These are phyloP conservation scores for Xenopus borealis DNA, from an alignment of 2,113 vertebrate species.

Conservation along the genomic window DNA sequence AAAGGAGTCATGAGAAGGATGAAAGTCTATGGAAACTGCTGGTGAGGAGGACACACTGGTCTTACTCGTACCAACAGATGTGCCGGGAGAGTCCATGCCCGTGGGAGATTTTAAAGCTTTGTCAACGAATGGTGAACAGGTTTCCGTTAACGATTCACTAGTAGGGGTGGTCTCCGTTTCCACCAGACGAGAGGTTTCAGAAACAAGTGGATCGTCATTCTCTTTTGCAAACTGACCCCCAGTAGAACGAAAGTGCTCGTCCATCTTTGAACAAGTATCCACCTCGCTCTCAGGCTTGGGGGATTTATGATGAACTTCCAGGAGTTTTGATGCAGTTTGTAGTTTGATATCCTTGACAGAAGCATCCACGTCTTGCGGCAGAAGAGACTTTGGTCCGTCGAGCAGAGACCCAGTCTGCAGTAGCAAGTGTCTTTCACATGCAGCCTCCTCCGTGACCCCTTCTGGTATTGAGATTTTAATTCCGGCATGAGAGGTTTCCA, in stretches of 20 bases:
- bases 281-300: slow-evolving; percentile 28
- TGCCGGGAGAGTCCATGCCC: slow-evolving; percentile 51
- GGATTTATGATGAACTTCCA: slow-evolving; percentile 38
- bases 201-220: slow-evolving; percentile 47
- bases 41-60: slow-evolving; percentile 69
- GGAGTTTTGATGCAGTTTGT: slow-evolving; percentile 52
- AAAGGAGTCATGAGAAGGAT: slow-evolving; percentile 66
- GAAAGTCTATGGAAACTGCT: slow-evolving; percentile 67
- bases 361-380: neutral
- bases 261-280: slow-evolving; percentile 36
- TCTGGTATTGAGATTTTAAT: slow-evolving; percentile 51
- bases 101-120: slow-evolving; percentile 59
- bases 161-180: slow-evolving; percentile 65
- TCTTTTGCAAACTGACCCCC: slow-evolving; percentile 47
- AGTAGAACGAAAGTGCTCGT: slow-evolving; percentile 50
- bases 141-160: slow-evolving; percentile 63
- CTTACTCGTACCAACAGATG: slow-evolving; percentile 62
- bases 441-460: slow-evolving; percentile 58
- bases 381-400: slow-evolving; percentile 60
- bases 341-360: slow-evolving; percentile 47
- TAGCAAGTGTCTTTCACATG: slow-evolving; percentile 44
- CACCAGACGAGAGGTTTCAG: slow-evolving; percentile 45
- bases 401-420: slow-evolving; percentile 60
- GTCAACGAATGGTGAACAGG: slow-evolving; percentile 61
- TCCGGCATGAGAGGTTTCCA: slow-evolving; percentile 60